Evolutionary conservation across 2,113 vertebrate species (phyloP), one percentile per base, ranked within the genome.

Genomic region (Synodontis membranacea): DNA sequence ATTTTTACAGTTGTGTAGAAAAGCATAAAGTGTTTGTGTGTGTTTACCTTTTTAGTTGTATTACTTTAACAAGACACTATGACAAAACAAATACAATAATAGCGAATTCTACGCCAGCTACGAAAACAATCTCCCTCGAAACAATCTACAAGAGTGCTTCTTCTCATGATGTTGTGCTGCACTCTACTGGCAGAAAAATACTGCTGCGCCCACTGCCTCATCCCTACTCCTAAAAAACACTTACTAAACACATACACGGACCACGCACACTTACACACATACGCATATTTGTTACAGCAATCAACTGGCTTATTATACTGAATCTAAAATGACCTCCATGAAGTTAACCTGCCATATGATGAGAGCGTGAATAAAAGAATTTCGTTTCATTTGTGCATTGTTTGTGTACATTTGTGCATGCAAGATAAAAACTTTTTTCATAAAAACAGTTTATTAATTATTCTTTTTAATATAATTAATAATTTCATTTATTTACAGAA

Each of bases 111-210:
- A 66, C 34, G 31, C 14, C 62, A 66, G 66, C 19, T 39, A 3
- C 17, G 31, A 68, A 68, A 39, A 68, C n/a, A n/a, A n/a, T n/a
- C n/a, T n/a, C 1, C 14, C 14, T 70, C 66, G n/a, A 14, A 46
- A 44, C 28, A 44, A n/a, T 46, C 25, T 75, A 23, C 39, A 11
- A 4, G 7, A 28, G 42, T 48, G 44, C 48, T 46, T 28, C 28
- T 28, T 52, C 80, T 14, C n/a, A 76, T 88, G 88, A 74, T 66
- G 25, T 83, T 91, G 9, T 84, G 11, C 0, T 83, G 92, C 92
- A 90, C 88, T 84, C 94, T 92, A 82, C 90, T 92, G 94, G 87
- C 25, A 44, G 34, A 84, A 80, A 23, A 17, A 70, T 17, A 48
- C 14, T 39, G 54, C 74, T 66, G 58, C 74, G 79, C 76, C 34